Evolutionary conservation across 2,797 vertebrate species (phyloP), one percentile per base, ranked within the genome.

Genomic region (Anisognathus igniventris): DNA sequence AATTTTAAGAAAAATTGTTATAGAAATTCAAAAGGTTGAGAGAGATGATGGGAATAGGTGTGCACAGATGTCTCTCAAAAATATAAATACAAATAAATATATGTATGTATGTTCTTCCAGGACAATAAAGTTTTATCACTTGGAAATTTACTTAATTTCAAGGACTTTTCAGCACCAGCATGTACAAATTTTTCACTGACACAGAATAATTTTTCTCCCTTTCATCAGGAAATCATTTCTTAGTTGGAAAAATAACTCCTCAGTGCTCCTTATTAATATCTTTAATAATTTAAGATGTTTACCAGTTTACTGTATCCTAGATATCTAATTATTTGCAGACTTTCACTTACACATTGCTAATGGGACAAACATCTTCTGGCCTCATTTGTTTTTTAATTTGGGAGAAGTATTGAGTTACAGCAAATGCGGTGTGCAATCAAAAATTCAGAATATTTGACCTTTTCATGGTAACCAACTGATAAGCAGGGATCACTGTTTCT

Each of bases 201-300:
- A 30, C 33, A 56, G 31, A 66, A 86, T 71, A 8, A 12, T 28
- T 86, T 64, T 88, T 93, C 39, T 86, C 31, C 10, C 12, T 86
- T 80, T 89, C 39, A 72, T 70, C 53, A 91, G 50, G 80, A 91
- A 91, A 81, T 25, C 0, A 22, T 47, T 90, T 89, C 42, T 87
- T 56, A 66, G 5, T 70, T 60, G 37, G 19, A 67, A 56, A 83
- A 88, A 66, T 35, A 18, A 8, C 9, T 86, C 53, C 78, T 84
- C 56, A 71, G 40, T 57, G 20, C 5, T 83, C 22, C 75, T 79
- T 87, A 76, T 82, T 91, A 92, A 83, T 67, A 73, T 71, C 80
- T 91, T 93, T 61, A 92, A 94, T 94, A 90, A 95, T 95, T 96
- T 50, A 91, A 91, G 77, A 71, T 96, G 75, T 91, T 94, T 94